These are phyloP conservation scores for Alcedo quadribrachys DNA, from an alignment of 2,797 vertebrate species.

Conservation along the genomic window DNA sequence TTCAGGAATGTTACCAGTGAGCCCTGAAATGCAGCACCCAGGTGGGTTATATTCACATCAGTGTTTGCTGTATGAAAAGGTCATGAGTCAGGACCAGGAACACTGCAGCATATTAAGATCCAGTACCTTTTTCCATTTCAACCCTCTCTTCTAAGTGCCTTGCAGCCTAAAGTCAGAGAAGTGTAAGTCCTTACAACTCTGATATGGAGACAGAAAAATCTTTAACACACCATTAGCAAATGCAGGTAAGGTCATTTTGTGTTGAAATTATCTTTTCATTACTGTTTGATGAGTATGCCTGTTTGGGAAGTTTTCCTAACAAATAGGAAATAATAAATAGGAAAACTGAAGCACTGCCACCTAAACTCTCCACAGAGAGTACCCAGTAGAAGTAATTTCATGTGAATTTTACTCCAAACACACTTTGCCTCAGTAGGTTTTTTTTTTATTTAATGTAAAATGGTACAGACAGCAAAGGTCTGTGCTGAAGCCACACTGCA, in stretches of 20 bases:
- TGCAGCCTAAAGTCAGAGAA: background rate
- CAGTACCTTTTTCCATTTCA: background rate
- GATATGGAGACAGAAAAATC: background rate
- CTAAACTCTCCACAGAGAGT: background rate
- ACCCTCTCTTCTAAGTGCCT: background rate
- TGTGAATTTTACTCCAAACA: background rate
- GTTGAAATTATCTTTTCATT: background rate
- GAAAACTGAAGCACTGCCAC: background rate
- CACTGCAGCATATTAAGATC: background rate
- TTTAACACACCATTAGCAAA: background rate
- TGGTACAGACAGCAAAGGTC: background rate
- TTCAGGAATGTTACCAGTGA: background rate
- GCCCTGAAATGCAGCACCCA: background rate
- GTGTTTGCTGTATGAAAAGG: background rate
- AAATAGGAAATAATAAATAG: background rate
- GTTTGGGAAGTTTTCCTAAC: background rate
- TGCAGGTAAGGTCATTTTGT: background rate
- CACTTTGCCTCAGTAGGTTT: background rate
- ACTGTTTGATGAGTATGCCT: background rate
- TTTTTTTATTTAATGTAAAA: background rate
- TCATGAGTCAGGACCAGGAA: background rate
- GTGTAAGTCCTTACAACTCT: background rate
- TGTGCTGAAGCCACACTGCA: background rate
- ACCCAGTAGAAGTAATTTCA: background rate
- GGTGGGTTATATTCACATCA: background rate